Conservation (phyloP, 2,113 vertebrate species). For the Formicarius rufipectus region DNA sequence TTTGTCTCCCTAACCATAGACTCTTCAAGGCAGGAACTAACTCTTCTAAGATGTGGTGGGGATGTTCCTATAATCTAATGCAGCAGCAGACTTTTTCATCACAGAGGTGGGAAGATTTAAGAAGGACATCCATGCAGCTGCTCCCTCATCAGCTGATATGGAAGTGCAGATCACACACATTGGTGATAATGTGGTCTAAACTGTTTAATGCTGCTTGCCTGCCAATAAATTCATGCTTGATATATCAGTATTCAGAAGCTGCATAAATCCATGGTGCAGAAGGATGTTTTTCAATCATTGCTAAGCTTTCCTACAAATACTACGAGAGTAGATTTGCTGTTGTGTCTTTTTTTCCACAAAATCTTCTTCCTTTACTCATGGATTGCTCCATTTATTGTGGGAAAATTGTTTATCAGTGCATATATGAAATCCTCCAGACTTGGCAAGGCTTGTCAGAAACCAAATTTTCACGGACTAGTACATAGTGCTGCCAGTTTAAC, state of each 20-base stretch:
- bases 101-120: neutral
- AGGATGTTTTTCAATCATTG: neutral
- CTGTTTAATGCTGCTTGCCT: neutral
- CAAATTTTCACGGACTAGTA: neutral
- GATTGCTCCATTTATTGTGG: neutral
- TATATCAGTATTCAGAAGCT: neutral
- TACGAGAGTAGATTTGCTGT: neutral
- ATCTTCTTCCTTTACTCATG: neutral
- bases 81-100: neutral
- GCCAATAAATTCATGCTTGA: neutral
- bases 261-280: neutral
- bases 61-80: neutral
- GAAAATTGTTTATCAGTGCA: neutral
- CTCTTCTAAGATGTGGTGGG: neutral
- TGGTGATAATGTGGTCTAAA: neutral
- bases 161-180: neutral
- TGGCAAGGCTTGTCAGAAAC: neutral
- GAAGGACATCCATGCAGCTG: neutral
- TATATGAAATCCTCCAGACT: neutral
- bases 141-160: neutral
- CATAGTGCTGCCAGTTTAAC: neutral
- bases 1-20: neutral
- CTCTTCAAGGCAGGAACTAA: neutral
- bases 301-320: neutral
- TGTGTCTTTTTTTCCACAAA: neutral